A percentile compares a stretch with the other conserved stretches of the same genome.
phyloP scores from a whole-genome alignment of 2,797 vertebrate species.

The Glossophaga mutica region DNA sequence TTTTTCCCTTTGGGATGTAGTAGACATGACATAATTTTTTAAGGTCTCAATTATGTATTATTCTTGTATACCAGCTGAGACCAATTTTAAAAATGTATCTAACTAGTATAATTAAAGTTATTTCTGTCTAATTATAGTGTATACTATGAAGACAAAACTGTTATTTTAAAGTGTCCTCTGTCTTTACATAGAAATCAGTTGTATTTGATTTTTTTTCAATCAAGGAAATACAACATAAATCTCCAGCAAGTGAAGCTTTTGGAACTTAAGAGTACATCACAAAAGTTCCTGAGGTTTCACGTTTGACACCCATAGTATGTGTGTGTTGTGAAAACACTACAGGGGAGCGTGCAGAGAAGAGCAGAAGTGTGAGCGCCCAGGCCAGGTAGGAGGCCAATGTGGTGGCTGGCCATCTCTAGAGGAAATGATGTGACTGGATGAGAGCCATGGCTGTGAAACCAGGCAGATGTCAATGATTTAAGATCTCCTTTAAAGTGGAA shows the following conservation, averaged over 20 bases:
- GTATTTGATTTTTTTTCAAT: constrained; percentile 27
- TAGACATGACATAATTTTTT: constrained; percentile 59
- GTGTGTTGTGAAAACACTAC: not conserved
- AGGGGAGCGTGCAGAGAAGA: not conserved
- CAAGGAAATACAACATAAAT: not conserved
- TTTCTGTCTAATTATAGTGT: constrained; percentile 55
- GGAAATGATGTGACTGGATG: not conserved
- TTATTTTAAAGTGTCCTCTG: constrained; percentile 57
- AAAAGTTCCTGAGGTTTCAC: not conserved
- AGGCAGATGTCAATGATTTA: not conserved
- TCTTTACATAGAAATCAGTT: constrained; percentile 38
- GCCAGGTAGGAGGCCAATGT: too few species aligned
- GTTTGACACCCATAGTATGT: not conserved
- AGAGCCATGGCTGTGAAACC: not conserved
- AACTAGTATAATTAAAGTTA: constrained; percentile 65
- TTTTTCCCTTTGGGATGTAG: not conserved
- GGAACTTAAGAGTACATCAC: not conserved
- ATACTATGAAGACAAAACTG: constrained; percentile 26
- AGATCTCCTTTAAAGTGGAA: not conserved
- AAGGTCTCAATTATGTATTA: constrained; percentile 70
- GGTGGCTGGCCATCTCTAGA: not conserved
- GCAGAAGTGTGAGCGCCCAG: not conserved
- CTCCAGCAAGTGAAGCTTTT: not conserved
- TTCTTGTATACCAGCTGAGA: constrained; percentile 59
- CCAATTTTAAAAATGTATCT: constrained; percentile 52